Base-by-base conservation (phyloP, 92 coral and sea anemone genomes). In the Desmophyllum pertusum region DNA sequence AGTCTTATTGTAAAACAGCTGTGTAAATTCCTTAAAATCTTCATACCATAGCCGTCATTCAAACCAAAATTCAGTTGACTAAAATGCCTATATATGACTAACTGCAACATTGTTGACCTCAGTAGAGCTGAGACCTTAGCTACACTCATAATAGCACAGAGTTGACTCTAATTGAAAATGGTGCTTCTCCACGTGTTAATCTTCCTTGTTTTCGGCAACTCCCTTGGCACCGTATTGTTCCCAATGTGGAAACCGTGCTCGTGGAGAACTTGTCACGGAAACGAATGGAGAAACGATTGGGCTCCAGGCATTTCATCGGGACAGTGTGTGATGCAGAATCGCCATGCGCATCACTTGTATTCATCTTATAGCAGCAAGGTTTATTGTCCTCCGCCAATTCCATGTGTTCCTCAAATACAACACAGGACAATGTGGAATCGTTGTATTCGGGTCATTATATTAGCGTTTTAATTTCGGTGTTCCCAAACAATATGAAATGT, bases 231-330 rank as follows among this genome's bases (percentile, higher is more conserved):
- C 13, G 65, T 55, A 10, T 55, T 48, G 41, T 37, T 0, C 45
- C 67, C 18, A 10, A 39, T 6, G 2, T 33, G 15, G 61, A 93
- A 14, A 91, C 86, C 98, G 0, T 94, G 98, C 30, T 74, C 88
- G 17, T 94, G 98, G 95, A 71, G 78, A 46, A 88, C 92, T 0
- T 94, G 98, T 51, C 77, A 85, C n/a, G 90, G 86, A 43, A n/a
- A 9, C 62, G 88, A 92, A 41, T 94, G 95, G 95, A 84, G 90
- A 42, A 86, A 92, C 48, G 88, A 88, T 23, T 92, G 88, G 88
- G 70, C 64, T 17, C 95, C 95, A 3, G 68, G 84, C 23, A 73
- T 89, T 1, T 90, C 87, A 17, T 11, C 21, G 23, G 98, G 94
- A 30, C 81, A 83, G 41, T 95, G 98, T 41, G 81, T 79, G 5